phyloP scores from a whole-genome alignment of 1,140 invertebrate species.

The Mizuhopecten yessoensis region DNA sequence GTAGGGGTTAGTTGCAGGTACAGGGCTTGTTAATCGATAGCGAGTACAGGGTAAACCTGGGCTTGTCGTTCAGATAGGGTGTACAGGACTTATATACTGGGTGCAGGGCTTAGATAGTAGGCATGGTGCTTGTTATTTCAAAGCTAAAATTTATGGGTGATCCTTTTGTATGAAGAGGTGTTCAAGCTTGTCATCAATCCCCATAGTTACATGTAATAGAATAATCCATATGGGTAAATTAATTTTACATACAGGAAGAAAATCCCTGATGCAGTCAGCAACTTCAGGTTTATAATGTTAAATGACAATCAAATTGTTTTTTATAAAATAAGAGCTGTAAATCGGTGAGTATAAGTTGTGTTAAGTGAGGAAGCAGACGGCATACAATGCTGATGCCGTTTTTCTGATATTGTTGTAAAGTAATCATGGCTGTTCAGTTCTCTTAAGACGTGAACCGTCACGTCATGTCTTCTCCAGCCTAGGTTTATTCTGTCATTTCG shows the following conservation, averaged over 20 bases:
- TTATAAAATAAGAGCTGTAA: background rate
- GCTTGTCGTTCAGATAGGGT: background rate
- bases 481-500: background rate
- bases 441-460: background rate
- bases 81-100: too few relatives aligned
- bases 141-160: too few relatives aligned
- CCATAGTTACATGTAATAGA: background rate
- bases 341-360: background rate
- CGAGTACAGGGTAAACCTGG: background rate
- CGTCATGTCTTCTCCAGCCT: constrained; percentile 14
- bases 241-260: background rate
- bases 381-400: background rate
- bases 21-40: background rate
- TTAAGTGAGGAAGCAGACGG: background rate
- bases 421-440: background rate
- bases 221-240: background rate
- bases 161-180: too few relatives aligned
- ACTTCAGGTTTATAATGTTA: background rate
- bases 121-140: too few relatives aligned
- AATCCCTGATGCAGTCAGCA: background rate
- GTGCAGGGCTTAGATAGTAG: too few relatives aligned
- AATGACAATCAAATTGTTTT: background rate
- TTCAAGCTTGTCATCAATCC: background rate
- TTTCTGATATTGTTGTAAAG: background rate
- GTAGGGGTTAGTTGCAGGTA: background rate